Evolutionary conservation across 2,888 invertebrate species (phyloP).

Genomic region (Marasmarcha lunaedactyla): DNA sequence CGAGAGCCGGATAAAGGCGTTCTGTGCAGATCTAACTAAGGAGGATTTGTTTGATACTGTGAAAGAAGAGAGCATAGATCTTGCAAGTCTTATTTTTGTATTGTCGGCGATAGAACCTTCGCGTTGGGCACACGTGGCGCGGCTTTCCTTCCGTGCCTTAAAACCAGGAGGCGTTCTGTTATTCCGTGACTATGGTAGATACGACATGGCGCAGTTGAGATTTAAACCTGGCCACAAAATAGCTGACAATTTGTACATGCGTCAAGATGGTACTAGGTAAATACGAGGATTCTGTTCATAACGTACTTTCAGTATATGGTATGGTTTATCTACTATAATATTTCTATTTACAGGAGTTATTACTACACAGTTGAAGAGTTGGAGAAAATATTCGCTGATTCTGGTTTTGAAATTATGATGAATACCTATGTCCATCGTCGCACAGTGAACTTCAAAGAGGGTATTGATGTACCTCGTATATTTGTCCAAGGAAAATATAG

Average conservation of each 20-base stretch:
- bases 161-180: constrained; percentile 84
- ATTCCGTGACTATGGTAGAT: constrained; percentile 93
- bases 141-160: constrained; percentile 75
- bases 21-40: constrained; percentile 87
- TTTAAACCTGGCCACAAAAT: constrained; percentile 95
- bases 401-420: constrained; percentile 77
- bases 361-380: constrained; percentile 84
- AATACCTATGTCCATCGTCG: constrained; percentile 87
- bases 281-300: neutral
- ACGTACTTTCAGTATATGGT: neutral
- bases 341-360: constrained; percentile 72
- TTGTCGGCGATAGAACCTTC: constrained; percentile 93
- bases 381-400: constrained; percentile 70
- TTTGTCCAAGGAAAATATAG: constrained; percentile 92
- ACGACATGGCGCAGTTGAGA: constrained; percentile 95
- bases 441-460: constrained; percentile 93
- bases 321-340: neutral
- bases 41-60: constrained; percentile 73
- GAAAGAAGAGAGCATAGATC: constrained; percentile 71
- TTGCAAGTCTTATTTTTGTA: constrained; percentile 93
- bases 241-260: constrained; percentile 91
- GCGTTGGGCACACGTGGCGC: constrained; percentile 75
- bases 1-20: constrained; percentile 76
- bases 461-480: constrained; percentile 89
- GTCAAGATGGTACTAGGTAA: constrained; percentile 96